These are phyloP conservation scores for Apamea monoglypha DNA, from an alignment of 2,888 invertebrate species.

Conservation along the genomic window DNA sequence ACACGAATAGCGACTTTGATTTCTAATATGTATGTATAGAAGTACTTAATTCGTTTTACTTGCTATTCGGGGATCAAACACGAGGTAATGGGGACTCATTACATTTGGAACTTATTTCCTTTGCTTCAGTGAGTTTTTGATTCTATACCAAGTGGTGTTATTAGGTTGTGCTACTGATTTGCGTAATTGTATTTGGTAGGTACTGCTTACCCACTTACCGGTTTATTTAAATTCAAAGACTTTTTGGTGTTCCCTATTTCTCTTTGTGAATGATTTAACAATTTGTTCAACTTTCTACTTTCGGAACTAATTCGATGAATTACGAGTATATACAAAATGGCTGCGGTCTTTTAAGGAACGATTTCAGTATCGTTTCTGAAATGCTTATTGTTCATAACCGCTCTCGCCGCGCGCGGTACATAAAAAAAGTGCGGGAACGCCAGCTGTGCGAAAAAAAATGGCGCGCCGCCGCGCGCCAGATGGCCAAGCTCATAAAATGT, in stretches of 20 bases:
- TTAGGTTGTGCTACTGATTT: constrained; percentile 11
- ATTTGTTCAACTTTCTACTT: background rate
- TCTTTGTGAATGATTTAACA: background rate
- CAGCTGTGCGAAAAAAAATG: no score
- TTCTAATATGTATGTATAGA: background rate
- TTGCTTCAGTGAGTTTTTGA: constrained; percentile 13
- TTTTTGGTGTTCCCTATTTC: background rate
- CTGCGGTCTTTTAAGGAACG: background rate
- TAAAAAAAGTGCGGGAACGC: no score
- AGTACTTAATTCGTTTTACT: constrained; percentile 44
- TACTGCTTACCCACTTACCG: background rate
- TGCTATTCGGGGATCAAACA: constrained; percentile 52
- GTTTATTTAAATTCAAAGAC: background rate
- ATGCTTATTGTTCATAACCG: background rate
- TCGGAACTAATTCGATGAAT: background rate
- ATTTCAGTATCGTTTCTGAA: background rate
- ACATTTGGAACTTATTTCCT: constrained; percentile 34
- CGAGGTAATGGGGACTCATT: constrained; percentile 42
- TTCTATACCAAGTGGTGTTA: constrained; percentile 23
- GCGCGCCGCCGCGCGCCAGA: no score
- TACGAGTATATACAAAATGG: background rate
- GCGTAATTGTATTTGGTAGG: constrained; percentile 21
- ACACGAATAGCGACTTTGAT: background rate
- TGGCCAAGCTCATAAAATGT: no score
- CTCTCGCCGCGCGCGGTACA: no score